Evolutionary conservation across 2,888 invertebrate species (phyloP).

Genomic region (Leptinotarsa juncta): DNA sequence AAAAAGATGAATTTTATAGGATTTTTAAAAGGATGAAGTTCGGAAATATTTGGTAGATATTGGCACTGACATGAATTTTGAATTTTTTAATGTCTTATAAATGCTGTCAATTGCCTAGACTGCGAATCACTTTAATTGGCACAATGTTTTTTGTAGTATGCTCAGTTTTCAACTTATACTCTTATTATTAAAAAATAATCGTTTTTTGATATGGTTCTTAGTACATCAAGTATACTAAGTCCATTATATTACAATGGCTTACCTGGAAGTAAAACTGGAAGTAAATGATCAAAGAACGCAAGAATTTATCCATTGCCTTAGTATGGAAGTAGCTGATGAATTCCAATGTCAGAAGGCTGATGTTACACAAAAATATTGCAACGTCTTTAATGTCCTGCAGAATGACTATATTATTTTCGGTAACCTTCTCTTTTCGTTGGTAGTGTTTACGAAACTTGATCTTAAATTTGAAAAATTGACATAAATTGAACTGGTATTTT

Average conservation of each 20-base stretch:
- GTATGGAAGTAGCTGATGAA: slow-evolving; percentile 73
- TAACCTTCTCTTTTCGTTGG: slow-evolving; percentile 70
- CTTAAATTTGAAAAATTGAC: slow-evolving; percentile 58
- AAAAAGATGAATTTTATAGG: too few species aligned
- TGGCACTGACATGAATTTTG: too few species aligned
- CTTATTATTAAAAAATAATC: too few species aligned
- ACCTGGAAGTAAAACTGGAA: slow-evolving; percentile 75
- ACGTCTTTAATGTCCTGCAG: slow-evolving; percentile 74
- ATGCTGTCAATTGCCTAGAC: too few species aligned
- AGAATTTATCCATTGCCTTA: slow-evolving; percentile 72
- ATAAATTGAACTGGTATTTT: neutral
- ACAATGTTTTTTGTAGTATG: too few species aligned
- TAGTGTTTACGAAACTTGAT: slow-evolving; percentile 71
- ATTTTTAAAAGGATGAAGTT: too few species aligned
- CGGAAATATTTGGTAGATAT: too few species aligned
- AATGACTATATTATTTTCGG: slow-evolving; percentile 70
- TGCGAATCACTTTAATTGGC: too few species aligned
- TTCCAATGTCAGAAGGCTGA: slow-evolving; percentile 69
- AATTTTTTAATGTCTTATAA: too few species aligned
- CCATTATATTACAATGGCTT: slow-evolving; percentile 31
- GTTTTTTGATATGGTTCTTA: too few species aligned
- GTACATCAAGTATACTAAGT: neutral
- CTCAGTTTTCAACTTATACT: too few species aligned
- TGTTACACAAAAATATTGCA: slow-evolving; percentile 70
- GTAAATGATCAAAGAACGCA: slow-evolving; percentile 73